Conservation (phyloP, 2,888 invertebrate genomes). For the Lasius fuliginosus region DNA sequence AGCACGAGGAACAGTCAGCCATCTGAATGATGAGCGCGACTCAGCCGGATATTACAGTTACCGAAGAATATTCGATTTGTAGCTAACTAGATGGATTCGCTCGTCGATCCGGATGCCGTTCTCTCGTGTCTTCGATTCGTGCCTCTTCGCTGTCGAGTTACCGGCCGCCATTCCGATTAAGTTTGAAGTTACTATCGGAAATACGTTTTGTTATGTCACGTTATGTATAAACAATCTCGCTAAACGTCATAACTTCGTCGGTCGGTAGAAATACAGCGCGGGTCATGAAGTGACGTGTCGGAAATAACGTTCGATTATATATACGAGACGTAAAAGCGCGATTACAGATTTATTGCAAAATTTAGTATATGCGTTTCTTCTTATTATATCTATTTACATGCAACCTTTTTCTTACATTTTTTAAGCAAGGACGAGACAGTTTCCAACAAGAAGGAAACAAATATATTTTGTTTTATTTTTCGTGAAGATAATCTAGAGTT, state of each 20-base stretch:
- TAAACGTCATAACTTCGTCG: constrained; percentile 4
- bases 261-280: background rate
- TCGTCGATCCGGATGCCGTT: constrained; percentile 62
- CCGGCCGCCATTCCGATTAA: constrained; percentile 48
- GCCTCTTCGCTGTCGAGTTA: constrained; percentile 47
- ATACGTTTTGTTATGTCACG: constrained; percentile 45
- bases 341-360: background rate
- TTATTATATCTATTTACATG: background rate
- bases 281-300: constrained; percentile 6
- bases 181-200: constrained; percentile 43
- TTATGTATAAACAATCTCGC: constrained; percentile 2
- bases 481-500: background rate
- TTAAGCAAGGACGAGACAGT: background rate
- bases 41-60: constrained; percentile 82
- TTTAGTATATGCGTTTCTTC: background rate
- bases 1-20: constrained; percentile 66
- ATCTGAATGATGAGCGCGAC: constrained; percentile 58
- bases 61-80: constrained; percentile 83
- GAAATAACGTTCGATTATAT: constrained; percentile 6
- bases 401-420: background rate
- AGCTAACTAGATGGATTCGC: constrained; percentile 71
- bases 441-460: background rate
- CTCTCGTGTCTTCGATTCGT: constrained; percentile 49
- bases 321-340: background rate
- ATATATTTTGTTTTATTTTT: background rate